Base-by-base conservation (phyloP, 2,113 vertebrate species). In the Atractosteus spatula region DNA sequence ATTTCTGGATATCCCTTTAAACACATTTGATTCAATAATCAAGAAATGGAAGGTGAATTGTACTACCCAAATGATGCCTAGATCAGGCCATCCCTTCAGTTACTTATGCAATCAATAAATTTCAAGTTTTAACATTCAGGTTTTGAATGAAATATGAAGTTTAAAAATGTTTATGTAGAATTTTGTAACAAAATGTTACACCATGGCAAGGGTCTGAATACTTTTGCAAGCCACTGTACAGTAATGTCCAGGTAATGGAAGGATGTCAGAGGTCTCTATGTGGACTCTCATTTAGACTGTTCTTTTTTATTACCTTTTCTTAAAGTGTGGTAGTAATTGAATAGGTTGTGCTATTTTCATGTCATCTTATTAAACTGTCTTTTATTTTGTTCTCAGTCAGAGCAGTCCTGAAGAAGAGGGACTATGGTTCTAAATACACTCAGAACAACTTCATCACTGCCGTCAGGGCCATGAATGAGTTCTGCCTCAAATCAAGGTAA, bases 381-480 rank as follows among this genome's bases (percentile, higher is more conserved):
- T 6, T 45, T 42, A 12, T 47, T 55, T 17, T 68, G 41, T 77
- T 62, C 55, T 68, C 75, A 99, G 97, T 99, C 72, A 94, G 98
- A 83, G 95, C 97, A 51, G 95, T 99, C 68, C 92, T 99, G 79
- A 99, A 98, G 84, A 99, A 99, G 86, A 92, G 97, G 69, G 97
- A 98, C 0, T 99, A 99, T 85, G 97, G 97, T 86, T 79, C 93
- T 84, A 98, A 95, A 77, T 99, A 99, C 69, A 99, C 94, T 4
- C 86, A 98, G 83, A 99, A 99, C 89, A 99, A 99, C 86, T 99
- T 99, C 82, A 98, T 99, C 89, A 99, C 97, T 55, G 95, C 95
- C 75, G 94, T 99, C 74, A 94, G 97, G 93, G 97, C 97, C 74
- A 96, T 99, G 90, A 99, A 98, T 80, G 97, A 99, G 74, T 99